phyloP scores from a whole-genome alignment of 1,140 invertebrate genomes.

The Melanaphis sacchari region DNA sequence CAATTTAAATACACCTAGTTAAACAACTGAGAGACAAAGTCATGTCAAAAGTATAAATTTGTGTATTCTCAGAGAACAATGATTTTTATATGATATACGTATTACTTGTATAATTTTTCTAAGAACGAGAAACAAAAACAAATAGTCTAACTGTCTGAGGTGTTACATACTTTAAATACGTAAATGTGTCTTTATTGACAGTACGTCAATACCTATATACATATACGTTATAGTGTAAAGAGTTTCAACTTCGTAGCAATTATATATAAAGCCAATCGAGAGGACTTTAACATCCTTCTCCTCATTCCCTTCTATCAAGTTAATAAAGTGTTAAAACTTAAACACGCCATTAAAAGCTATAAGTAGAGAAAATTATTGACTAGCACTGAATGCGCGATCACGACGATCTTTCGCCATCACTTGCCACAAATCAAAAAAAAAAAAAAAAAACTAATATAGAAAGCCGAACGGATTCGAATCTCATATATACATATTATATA shows the following conservation, averaged over 20 bases:
- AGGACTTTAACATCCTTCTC: background rate
- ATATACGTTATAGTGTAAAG: background rate
- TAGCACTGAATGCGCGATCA: background rate
- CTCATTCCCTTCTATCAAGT: background rate
- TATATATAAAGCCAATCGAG: background rate
- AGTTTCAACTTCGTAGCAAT: background rate
- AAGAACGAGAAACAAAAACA: background rate
- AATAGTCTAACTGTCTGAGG: background rate
- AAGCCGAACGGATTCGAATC: slow-evolving; percentile 37
- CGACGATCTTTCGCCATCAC: background rate
- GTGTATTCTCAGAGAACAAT: background rate
- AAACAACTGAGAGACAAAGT: background rate
- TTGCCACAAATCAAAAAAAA: background rate
- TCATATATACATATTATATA: background rate
- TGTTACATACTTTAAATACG: background rate
- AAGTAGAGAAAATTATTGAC: background rate
- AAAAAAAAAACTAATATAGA: slow-evolving; percentile 17
- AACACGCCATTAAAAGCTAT: background rate
- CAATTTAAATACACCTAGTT: slow-evolving; percentile 7
- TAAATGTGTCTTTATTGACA: background rate
- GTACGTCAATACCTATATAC: background rate
- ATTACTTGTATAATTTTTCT: background rate
- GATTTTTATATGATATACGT: background rate
- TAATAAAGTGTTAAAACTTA: background rate
- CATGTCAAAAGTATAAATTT: background rate